Evolutionary conservation across 1,140 invertebrate genomes (phyloP).

Genomic region (Harpegnathos saltator): DNA sequence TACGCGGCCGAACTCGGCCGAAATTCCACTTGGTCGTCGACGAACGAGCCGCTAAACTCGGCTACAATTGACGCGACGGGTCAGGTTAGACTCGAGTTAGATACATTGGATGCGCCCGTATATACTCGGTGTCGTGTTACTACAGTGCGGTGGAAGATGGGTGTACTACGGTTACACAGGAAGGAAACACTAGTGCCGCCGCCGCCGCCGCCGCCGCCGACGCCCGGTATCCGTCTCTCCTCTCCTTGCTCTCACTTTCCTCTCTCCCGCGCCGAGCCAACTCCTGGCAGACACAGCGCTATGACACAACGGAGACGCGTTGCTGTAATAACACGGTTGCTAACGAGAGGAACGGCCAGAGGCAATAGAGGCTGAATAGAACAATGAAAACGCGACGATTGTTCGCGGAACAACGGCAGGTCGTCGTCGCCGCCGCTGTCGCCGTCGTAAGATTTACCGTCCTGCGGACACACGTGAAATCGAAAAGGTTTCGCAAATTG

Average conservation of each 20-base stretch:
- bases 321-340: slow-evolving; percentile 63
- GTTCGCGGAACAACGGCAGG: slow-evolving; percentile 48
- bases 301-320: slow-evolving; percentile 61
- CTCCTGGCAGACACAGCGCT: slow-evolving; percentile 34
- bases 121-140: slow-evolving; percentile 80
- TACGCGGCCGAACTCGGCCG: neutral
- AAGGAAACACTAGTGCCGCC: slow-evolving; percentile 83
- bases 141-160: slow-evolving; percentile 72
- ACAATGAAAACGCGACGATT: slow-evolving; percentile 62
- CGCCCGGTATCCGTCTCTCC: slow-evolving; percentile 62
- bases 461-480: neutral
- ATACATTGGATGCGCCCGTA: slow-evolving; percentile 57
- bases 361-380: slow-evolving; percentile 53
- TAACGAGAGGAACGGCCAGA: slow-evolving; percentile 43
- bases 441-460: slow-evolving; percentile 31
- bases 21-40: neutral
- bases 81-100: slow-evolving; percentile 1
- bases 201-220: slow-evolving; percentile 19
- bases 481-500: neutral
- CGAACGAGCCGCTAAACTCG: neutral
- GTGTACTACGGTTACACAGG: slow-evolving; percentile 84
- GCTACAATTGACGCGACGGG: slow-evolving; percentile 8
- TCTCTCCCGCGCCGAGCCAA: slow-evolving; percentile 12
- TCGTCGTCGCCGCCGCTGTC: slow-evolving; percentile 1
- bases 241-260: slow-evolving; percentile 35